Conservation (phyloP, 2,797 vertebrate species). For the Neosilurus hyrtlii region DNA sequence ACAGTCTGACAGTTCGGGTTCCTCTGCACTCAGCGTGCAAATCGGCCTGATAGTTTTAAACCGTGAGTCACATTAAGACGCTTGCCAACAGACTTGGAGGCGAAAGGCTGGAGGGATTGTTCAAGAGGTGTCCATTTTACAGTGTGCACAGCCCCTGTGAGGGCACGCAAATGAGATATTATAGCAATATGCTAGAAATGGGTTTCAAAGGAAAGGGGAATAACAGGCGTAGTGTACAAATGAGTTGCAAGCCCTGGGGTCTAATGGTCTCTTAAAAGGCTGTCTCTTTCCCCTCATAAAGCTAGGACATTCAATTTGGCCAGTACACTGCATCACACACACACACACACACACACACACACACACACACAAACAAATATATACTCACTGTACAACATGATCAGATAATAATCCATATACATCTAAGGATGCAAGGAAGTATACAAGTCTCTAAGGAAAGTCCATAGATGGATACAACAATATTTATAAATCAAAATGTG, state of each 20-base stretch:
- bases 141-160: conserved; percentile 29
- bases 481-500: too few species aligned
- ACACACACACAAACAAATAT: conserved; percentile 27
- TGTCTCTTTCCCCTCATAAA: conserved; percentile 49
- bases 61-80: conserved; percentile 39
- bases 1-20: conserved; percentile 50
- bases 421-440: conserved; percentile 2
- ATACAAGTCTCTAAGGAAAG: not conserved
- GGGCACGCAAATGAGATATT: conserved; percentile 48
- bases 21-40: conserved; percentile 52
- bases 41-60: conserved; percentile 54
- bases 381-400: conserved; percentile 10
- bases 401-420: conserved; percentile 17
- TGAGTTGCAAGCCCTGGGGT: conserved; percentile 48
- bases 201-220: conserved; percentile 56
- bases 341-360: conserved; percentile 33
- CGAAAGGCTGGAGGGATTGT: conserved; percentile 52
- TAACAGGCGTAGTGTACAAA: conserved; percentile 60
- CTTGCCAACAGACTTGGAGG: conserved; percentile 30
- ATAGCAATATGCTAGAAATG: conserved; percentile 52
- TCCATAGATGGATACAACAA: too few species aligned
- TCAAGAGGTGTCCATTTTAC: conserved; percentile 58
- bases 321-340: conserved; percentile 34
- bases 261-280: conserved; percentile 52
- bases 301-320: conserved; percentile 49